Evolutionary conservation across 2,888 invertebrate species (phyloP), one percentile per base, ranked within the genome.

Genomic region (Thecophora atra): DNA sequence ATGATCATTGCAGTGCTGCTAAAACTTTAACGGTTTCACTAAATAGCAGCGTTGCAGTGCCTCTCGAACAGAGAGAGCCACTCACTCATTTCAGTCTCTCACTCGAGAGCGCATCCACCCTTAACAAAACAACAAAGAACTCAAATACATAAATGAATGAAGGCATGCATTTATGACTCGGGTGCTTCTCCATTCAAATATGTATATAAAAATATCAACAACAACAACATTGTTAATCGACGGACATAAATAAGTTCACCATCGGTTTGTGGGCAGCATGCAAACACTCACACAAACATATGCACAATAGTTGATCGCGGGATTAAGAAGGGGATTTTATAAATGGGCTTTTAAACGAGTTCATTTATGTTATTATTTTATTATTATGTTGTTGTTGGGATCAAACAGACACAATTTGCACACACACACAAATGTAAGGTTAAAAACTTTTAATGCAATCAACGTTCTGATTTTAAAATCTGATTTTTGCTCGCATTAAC

Each of bases 381-480:
- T 56, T 67, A 11, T 54, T 64, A 42, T 44, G 3, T 58, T 58
- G 60, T 60, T 58, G 58, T 44, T 58, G 11, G 8, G 15, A n/a
- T 47, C 37, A 62, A n/a, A 37, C 37, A 62, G 17, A 17, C 17
- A 19, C 37, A 30, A 21, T 52, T 28, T 66, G 30, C 21, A 44
- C 30, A 28, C 15, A 30, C n/a, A 6, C 30, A 19, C 37, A 15
- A 19, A 52, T 63, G 19, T 47, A 67, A 63, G 68, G 63, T 72
- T 68, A 68, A 68, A 37, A 58, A 54, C 63, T 72, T 30, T 67
- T 62, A 72, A 68, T 72, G 44, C 72, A 72, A 68, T 72, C 51
- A 66, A 62, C 17, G 24, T 26, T 47, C n/a, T 71, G 67, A 64
- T 71, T 71, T 68, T 67, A 11, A 67, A 71, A 68, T 68, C 73